Evolutionary conservation across 1,140 invertebrate genomes (phyloP).

Genomic region (Brachionus rubens): DNA sequence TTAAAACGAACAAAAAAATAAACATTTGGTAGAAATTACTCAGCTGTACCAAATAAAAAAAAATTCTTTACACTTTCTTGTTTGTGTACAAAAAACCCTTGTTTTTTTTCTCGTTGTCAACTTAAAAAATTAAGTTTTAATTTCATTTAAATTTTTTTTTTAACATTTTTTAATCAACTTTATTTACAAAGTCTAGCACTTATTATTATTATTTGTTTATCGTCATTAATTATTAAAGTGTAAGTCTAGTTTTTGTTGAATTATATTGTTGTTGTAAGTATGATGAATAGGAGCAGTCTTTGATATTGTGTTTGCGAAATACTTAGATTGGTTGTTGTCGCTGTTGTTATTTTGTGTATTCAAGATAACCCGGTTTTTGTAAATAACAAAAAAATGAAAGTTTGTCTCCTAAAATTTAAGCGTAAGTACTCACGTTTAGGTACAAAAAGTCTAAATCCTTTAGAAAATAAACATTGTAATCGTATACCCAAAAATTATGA

Average conservation of each 20-base stretch:
- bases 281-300: background rate
- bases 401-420: too few relatives aligned
- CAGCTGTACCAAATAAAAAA: conserved; percentile 22
- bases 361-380: too few relatives aligned
- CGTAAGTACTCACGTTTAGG: too few relatives aligned
- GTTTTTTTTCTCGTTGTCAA: conserved; percentile 33
- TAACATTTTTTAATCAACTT: conserved; percentile 9
- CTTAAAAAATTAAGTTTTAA: conserved; percentile 37
- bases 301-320: too few relatives aligned
- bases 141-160: background rate
- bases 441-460: too few relatives aligned
- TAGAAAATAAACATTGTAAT: too few relatives aligned
- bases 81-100: conserved; percentile 16
- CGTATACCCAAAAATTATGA: too few relatives aligned
- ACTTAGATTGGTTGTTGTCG: too few relatives aligned
- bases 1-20: background rate
- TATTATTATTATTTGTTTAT: conserved; percentile 16
- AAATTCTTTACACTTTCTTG: background rate
- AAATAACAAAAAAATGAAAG: too few relatives aligned
- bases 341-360: too few relatives aligned
- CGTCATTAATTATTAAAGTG: conserved; percentile 31
- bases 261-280: background rate
- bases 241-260: conserved; percentile 30
- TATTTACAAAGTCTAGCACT: conserved; percentile 23
- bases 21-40: conserved; percentile 11